Base-by-base conservation (phyloP, 2,888 invertebrate genomes). In the Ommatoiulus sabulosus region DNA sequence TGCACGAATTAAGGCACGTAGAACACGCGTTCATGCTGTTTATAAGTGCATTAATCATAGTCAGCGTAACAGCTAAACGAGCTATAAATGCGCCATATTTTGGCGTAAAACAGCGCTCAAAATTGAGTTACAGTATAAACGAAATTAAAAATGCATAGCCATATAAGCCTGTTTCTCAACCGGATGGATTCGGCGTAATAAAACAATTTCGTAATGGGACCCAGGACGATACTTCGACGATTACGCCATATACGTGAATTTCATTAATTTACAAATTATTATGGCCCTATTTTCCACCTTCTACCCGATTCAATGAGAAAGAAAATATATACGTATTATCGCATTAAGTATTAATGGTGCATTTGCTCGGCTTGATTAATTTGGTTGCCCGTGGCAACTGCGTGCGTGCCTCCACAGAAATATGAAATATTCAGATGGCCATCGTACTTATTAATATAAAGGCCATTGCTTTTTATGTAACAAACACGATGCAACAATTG, bases 261-360 rank as follows among this genome's bases (percentile, higher is more conserved):
- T 72, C 72, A 72, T 72, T 72, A 72, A 24, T 72, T 24, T 72
- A 72, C 24, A 72, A 72, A n/a, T 72, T 72, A 72, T 72, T 24
- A 24, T 24, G 10, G 72, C 24, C 12, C 20, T 72, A 72, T 72
- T 72, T 72, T 72, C 72, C 72, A 24, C 72, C 20, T 72, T 72
- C 20, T 72, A 72, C 24, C 72, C 24, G 72, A 72, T 72, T 72
- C 72, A 72, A 72, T 24, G 72, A 24, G 72, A 72, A 72, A 72
- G 72, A 72, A 72, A 72, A 72, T 72, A 24, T n/a, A 15, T 12
- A 15, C 63, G 24, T 72, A 72, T 72, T 72, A 72, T 24, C 72
- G 72, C 72, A 72, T 72, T 72, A 72, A 72, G 72, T 72, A 72
- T 72, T 72, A 72, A 72, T 72, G 72, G 72, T 72, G 24, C 72